phyloP scores from a whole-genome alignment of 2,113 vertebrate genomes.

The Lutjanus erythropterus region DNA sequence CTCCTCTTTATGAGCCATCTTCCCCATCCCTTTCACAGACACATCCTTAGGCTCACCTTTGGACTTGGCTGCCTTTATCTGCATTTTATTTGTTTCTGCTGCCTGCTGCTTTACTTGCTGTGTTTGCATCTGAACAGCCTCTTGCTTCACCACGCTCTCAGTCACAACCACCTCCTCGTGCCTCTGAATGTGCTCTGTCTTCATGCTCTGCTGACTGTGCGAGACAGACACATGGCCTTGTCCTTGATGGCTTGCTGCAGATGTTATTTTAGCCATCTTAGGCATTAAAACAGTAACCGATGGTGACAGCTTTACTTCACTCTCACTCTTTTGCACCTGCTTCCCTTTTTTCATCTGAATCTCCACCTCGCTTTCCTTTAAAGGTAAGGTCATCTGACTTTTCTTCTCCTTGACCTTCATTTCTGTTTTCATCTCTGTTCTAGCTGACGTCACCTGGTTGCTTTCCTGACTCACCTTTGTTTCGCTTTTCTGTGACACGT shows the following conservation, averaged over 20 bases:
- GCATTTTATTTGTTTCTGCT: conserved; percentile 61
- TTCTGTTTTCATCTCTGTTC: conserved; percentile 59
- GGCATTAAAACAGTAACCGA: conserved; percentile 72
- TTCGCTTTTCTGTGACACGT: conserved; percentile 54
- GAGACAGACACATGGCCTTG: conserved; percentile 65
- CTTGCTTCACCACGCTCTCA: conserved; percentile 71
- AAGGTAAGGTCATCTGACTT: conserved; percentile 15
- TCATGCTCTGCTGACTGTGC: conserved; percentile 74
- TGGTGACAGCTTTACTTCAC: conserved; percentile 63
- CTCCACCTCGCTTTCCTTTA: conserved; percentile 64
- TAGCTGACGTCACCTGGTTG: conserved; percentile 54
- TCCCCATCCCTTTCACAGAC: conserved; percentile 37
- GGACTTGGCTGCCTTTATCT: conserved; percentile 52
- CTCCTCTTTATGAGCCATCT: conserved; percentile 50
- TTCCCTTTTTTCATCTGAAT: conserved; percentile 65
- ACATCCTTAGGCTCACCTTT: conserved; percentile 62
- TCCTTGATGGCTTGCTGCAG: conserved; percentile 62
- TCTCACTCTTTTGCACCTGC: conserved; percentile 62
- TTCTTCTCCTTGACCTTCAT: conserved; percentile 62
- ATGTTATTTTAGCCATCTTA: conserved; percentile 65
- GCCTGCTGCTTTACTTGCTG: conserved; percentile 67
- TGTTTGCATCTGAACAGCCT: conserved; percentile 68
- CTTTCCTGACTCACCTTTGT: conserved; percentile 60
- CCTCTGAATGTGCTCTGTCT: conserved; percentile 67
- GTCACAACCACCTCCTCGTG: conserved; percentile 75